Percentiles rank a stretch among this genome's conserved stretches.
Evolutionary conservation across 2,797 vertebrate species (phyloP).

Genomic region (Onychomys torridus): DNA sequence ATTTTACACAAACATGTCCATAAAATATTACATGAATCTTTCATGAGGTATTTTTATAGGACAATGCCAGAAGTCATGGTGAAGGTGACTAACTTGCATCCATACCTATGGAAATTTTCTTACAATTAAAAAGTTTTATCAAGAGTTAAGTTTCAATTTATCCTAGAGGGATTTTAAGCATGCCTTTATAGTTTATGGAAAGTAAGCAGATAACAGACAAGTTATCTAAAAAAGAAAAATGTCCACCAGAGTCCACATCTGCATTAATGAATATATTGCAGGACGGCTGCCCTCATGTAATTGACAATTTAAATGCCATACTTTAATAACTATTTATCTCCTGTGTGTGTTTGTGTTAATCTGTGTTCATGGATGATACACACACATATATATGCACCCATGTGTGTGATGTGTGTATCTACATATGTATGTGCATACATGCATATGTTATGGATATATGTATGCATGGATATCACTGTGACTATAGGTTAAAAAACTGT

Average conservation of each 20-base stretch:
- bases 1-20: not conserved
- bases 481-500: not conserved
- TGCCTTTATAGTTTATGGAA: constrained; percentile 13
- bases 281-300: not conserved
- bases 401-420: not conserved
- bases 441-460: not conserved
- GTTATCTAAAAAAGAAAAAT: not conserved
- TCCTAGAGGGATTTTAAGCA: constrained; percentile 23
- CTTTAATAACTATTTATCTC: not conserved
- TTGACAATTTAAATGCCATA: not conserved
- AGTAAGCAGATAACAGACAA: constrained; percentile 12
- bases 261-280: not conserved
- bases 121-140: not conserved
- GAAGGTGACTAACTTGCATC: not conserved
- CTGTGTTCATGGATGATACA: not conserved
- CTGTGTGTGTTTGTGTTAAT: not conserved
- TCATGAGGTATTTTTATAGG: not conserved
- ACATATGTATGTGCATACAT: not conserved
- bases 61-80: not conserved
- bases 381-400: no score
- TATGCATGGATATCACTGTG: not conserved
- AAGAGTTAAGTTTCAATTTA: constrained; percentile 36
- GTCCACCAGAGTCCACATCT: constrained; percentile 61
- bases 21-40: not conserved
- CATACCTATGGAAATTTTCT: constrained; percentile 8